Evolutionary conservation across 2,113 vertebrate species (phyloP), one percentile per base, ranked within the genome.

Genomic region (Perognathus longimembris): DNA sequence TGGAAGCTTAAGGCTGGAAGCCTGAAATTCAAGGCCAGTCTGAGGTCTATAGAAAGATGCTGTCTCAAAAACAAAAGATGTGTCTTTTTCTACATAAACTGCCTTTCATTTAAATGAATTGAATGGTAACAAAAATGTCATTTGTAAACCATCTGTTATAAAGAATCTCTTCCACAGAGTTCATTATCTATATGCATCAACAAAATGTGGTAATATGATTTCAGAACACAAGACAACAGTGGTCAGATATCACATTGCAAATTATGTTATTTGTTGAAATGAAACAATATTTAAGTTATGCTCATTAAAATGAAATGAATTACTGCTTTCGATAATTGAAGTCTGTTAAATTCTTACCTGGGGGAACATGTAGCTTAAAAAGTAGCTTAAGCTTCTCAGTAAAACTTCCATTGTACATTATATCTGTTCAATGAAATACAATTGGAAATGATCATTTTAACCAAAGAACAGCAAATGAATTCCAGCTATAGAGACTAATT

Each of bases 301-400:
- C 14, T 77, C 36, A 36, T 85, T 84, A 92, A 89, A 94, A 94
- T 26, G 50, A 59, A 85, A 74, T 85, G 22, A 85, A 92, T 7
- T 75, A 22, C 10, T 92, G 36, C 32, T 63, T 2, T 45, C 80
- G 0, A 93, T 85, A 38, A 81, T 73, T 74, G 80, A 83, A 86
- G 38, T 87, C 12, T 84, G 57, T 82, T 77, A 88, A 90, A 91
- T 28, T 92, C 95, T 98, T 97, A 99, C 99, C 99, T 97, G 99
- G 99, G 93, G 99, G 99, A 92, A 99, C 98, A 95, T 99, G 99
- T 92, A 99, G 97, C 96, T 99, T 99, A 98, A 99, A 99, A 96
- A 99, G 98, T 91, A 99, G 98, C 89, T 99, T 99, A 97, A 99
- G 98, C 97, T 99, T 99, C 90, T 99, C 98, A 95, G 99, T 99